These are phyloP conservation scores for Alauda arvensis DNA, from an alignment of 2,797 vertebrate genomes.

Conservation along the genomic window DNA sequence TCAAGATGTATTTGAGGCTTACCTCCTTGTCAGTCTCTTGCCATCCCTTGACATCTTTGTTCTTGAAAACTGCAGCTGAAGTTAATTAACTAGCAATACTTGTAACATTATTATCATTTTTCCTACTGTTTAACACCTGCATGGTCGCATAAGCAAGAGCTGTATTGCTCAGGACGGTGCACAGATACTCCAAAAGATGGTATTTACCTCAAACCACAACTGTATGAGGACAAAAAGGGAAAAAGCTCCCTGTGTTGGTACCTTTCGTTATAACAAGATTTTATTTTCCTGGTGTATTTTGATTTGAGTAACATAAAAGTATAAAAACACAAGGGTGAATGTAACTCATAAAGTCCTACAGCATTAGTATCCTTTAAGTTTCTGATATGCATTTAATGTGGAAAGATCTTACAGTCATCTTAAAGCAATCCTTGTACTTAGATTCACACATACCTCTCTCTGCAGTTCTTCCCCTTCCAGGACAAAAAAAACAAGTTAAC, in stretches of 20 bases:
- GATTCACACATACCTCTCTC: neutral
- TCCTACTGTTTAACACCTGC: neutral
- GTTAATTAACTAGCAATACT: neutral
- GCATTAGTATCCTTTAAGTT: neutral
- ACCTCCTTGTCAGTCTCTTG: neutral
- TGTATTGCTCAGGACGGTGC: neutral
- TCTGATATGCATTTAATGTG: neutral
- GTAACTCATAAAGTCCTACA: neutral
- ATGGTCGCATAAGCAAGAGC: neutral
- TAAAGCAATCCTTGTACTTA: neutral
- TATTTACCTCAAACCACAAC: neutral
- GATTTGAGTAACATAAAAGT: neutral
- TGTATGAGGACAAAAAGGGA: neutral
- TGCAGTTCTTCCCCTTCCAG: neutral
- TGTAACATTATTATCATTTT: neutral
- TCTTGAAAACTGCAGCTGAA: neutral
- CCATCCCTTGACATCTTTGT: neutral
- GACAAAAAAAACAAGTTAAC: neutral
- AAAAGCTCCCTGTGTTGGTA: neutral
- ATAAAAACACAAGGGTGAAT: neutral
- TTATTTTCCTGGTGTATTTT: neutral
- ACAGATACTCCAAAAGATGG: neutral
- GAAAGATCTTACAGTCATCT: neutral
- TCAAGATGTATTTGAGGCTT: neutral
- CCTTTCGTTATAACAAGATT: neutral